These are phyloP conservation scores for Trichogramma dendrolimi DNA, from an alignment of 2,888 invertebrate species.

Conservation along the genomic window DNA sequence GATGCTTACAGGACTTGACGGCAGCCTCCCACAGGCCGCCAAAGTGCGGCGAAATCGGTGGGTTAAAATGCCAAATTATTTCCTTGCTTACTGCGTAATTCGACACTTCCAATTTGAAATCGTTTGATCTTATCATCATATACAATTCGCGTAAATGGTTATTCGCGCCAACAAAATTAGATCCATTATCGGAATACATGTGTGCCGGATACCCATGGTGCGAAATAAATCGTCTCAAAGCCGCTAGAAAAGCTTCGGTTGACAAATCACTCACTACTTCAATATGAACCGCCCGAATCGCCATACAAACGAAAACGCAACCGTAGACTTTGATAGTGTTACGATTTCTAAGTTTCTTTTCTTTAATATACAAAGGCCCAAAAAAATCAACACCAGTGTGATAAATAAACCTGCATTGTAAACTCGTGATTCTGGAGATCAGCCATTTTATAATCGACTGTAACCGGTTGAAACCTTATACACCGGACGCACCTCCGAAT, in stretches of 20 bases:
- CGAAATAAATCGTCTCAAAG: neutral
- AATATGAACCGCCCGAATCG: neutral
- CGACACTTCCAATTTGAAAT: neutral
- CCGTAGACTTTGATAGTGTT: neutral
- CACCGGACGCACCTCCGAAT: conserved; percentile 6
- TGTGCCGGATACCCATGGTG: neutral
- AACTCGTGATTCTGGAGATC: no score
- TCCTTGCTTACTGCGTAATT: neutral
- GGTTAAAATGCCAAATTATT: neutral
- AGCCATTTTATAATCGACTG: neutral
- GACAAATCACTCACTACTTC: neutral
- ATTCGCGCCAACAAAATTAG: neutral
- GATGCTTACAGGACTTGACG: no score
- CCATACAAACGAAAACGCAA: neutral
- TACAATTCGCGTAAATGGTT: neutral
- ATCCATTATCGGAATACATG: neutral
- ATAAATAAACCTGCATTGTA: no score
- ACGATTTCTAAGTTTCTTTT: neutral
- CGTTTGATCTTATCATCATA: neutral
- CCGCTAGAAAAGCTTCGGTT: neutral
- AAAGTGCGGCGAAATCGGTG: neutral
- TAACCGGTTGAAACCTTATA: neutral
- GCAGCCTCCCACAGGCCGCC: no score
- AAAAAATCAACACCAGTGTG: neutral
- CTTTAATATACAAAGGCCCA: neutral